Percentiles rank a stretch among this genome's conserved stretches.
phyloP scores from a whole-genome alignment of 2,113 vertebrate genomes.

The Myrmecobius fasciatus region DNA sequence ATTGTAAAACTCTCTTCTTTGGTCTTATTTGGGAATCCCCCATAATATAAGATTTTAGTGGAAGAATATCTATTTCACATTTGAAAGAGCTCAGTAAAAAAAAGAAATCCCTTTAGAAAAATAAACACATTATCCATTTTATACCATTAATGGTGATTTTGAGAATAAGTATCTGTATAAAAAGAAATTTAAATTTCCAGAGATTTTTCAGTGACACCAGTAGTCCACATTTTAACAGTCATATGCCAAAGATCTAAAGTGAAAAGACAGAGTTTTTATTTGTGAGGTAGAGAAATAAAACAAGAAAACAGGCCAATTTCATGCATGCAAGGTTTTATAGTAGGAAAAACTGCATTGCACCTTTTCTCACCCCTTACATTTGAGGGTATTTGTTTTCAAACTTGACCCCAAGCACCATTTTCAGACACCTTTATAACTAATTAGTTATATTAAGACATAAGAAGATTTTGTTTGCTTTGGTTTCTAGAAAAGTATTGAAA shows the following conservation, averaged over 20 bases:
- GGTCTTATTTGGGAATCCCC: neutral
- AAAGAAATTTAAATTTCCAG: slow-evolving; percentile 37
- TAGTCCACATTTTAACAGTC: slow-evolving; percentile 55
- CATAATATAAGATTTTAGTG: slow-evolving; percentile 24
- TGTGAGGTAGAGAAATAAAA: slow-evolving; percentile 62
- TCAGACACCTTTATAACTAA: slow-evolving; percentile 57
- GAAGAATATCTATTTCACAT: slow-evolving; percentile 42
- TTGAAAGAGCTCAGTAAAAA: slow-evolving; percentile 30
- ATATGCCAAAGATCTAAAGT: slow-evolving; percentile 32
- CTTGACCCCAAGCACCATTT: slow-evolving; percentile 51
- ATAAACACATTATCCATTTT: slow-evolving; percentile 2
- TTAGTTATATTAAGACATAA: slow-evolving; percentile 50
- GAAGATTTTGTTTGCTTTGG: slow-evolving; percentile 45
- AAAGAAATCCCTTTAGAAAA: slow-evolving; percentile 46
- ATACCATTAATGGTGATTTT: neutral
- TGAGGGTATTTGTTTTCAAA: slow-evolving; percentile 64
- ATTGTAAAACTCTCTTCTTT: neutral
- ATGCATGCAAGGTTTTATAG: slow-evolving; percentile 26
- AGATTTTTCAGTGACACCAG: slow-evolving; percentile 22
- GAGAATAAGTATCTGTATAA: neutral
- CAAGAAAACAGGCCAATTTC: slow-evolving; percentile 62
- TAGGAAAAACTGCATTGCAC: slow-evolving; percentile 50
- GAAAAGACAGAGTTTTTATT: slow-evolving; percentile 58
- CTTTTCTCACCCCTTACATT: slow-evolving; percentile 33
- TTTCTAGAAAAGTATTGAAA: slow-evolving; percentile 29